phyloP scores from a whole-genome alignment of 2,113 vertebrate species.

The Tetraodon nigroviridis region DNA sequence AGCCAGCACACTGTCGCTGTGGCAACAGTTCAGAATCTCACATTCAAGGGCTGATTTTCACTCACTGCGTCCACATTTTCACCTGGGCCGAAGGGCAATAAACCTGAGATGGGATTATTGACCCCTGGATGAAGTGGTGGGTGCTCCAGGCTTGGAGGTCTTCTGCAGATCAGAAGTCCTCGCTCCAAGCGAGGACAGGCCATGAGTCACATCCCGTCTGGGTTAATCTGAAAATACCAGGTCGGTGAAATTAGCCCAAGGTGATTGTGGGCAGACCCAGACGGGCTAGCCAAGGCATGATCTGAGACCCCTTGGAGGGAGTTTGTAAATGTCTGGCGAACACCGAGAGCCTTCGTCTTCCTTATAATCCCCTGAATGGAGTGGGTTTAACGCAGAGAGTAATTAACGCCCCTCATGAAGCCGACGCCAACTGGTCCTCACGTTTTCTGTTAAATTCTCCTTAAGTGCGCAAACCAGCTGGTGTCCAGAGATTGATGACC shows the following conservation, averaged over 20 bases:
- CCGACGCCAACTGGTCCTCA: not conserved
- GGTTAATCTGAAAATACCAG: constrained; percentile 6
- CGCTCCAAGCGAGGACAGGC: constrained; percentile 23
- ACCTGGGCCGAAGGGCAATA: constrained; percentile 23
- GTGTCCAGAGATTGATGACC: constrained; percentile 52
- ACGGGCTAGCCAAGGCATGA: too few species aligned
- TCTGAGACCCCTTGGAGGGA: not conserved
- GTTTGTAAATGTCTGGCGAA: constrained; percentile 19
- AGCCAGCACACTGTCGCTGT: constrained; percentile 6
- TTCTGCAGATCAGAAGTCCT: constrained; percentile 26
- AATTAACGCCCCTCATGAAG: too few species aligned
- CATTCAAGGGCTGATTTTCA: constrained; percentile 4
- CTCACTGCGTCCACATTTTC: constrained; percentile 16
- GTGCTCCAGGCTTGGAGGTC: constrained; percentile 38
- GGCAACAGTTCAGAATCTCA: constrained; percentile 27
- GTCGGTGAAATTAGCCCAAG: constrained; percentile 38
- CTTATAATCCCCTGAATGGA: too few species aligned
- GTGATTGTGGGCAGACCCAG: not conserved
- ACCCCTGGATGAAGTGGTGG: constrained; percentile 35
- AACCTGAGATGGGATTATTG: constrained; percentile 37
- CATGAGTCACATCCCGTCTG: not conserved
- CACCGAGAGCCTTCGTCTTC: too few species aligned
- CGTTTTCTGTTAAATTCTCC: constrained; percentile 36
- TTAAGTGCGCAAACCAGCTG: constrained; percentile 70
- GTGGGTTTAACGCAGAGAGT: too few species aligned